Evolutionary conservation across 2,888 invertebrate genomes (phyloP), one percentile per base, ranked within the genome.

Genomic region (Troides aeacus): DNA sequence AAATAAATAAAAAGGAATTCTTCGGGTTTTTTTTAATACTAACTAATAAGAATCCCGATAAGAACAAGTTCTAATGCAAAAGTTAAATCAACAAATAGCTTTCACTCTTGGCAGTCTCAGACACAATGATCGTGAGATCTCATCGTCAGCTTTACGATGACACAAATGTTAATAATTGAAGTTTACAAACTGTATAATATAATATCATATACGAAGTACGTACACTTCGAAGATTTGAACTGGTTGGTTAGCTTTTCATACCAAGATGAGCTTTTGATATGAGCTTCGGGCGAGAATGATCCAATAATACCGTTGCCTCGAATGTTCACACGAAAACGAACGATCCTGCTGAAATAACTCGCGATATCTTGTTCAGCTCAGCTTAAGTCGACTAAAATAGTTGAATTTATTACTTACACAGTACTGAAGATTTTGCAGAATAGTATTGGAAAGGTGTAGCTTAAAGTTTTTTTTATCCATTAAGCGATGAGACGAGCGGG

Each of bases 231-330:
- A 8, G 21, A 30, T 0, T 21, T 21, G 21, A 21, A 21, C 21
- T 21, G 21, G 50, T 60, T 7, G 50, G 60, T 50, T 60, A 59
- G n/a, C 65, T 60, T 58, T 58, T 36, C 24, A 58, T 59, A 65
- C 59, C 21, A 36, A 18, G 24, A 53, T 21, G 21, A 21, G 21
- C 21, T 21, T 21, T 21, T 21, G 21, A 21, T n/a, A 58, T 21
- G 23, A 63, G 68, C 68, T 68, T 63, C 62, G 36, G 62, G 63
- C 63, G 62, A 59, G 58, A 39, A 63, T 63, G 63, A 63, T 68
- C 68, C 68, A 68, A 68, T 68, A 68, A 63, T 57, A 68, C 58
- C 21, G 18, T 42, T 30, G 12, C 30, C 30, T 58, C 57, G 62
- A 62, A 67, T 68, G 68, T 59, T 6, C 46, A 30, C 56, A 23